Base-by-base conservation (phyloP, 2,797 vertebrate species). In the Falco rusticolus region DNA sequence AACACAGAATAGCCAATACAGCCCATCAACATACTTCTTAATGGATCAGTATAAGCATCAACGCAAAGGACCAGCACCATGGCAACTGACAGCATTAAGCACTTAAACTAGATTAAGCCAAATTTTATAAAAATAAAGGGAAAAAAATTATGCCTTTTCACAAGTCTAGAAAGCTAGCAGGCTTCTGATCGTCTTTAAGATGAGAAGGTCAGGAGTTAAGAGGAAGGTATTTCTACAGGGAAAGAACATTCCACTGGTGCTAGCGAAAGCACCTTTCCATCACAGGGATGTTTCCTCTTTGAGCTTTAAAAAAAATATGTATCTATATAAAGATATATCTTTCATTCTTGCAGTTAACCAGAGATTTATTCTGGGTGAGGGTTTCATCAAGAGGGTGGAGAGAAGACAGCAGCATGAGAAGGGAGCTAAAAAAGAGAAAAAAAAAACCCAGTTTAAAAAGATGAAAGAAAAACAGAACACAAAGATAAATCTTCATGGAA, bases 381-480 rank as follows among this genome's bases (percentile, higher is more conserved):
- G 7, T 24, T 69, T 54, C 11, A 5, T 18, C 33, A 47, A 22
- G 66, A 33, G 11, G 11, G 5, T 29, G 53, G 74, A 66, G 57
- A 86, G 14, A 56, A 66, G 34, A 41, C 1, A 2, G 39, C 9
- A 53, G 43, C 17, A 72, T 5, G 18, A 80, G 39, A 79, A 90
- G 11, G 20, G 15, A 96, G 70, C 59, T 72, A 95, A 76, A 92
- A 95, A 87, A 70, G 48, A 94, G 12, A n/a, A 74, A 66, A 96
- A 95, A 93, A 9, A 34, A 9, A 34, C 34, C 34, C 85, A 94
- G 95, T 96, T 96, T 92, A 84, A 96, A 83, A 74, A 34, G 2
- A 25, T 19, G n/a, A 48, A 75, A 78, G 20, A 41, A 16, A 75
- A 72, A 2, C 25, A 84, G 48, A 91, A 69, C 0, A 2, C 16